Percentiles rank a stretch among this genome's conserved stretches.
Conservation (phyloP, 2,888 invertebrate genomes). For the Cerceris ruficornis region DNA sequence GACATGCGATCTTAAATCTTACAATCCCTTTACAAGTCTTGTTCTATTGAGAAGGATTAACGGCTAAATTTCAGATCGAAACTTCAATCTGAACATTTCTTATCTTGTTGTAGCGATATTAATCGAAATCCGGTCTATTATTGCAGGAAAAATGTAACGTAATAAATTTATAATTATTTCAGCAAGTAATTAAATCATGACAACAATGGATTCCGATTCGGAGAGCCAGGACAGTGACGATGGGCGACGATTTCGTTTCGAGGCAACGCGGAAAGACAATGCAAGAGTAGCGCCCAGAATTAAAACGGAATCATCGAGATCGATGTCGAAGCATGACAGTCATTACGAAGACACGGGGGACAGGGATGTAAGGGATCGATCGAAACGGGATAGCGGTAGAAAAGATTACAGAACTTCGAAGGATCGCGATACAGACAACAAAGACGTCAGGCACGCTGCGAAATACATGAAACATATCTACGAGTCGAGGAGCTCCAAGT, state of each 20-base stretch:
- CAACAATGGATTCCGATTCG: conserved; percentile 77
- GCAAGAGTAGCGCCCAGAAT: conserved; percentile 23
- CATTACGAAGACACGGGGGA: conserved; percentile 61
- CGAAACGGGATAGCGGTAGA: conserved; percentile 40
- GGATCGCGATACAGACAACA: conserved; percentile 58
- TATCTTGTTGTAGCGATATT: not conserved
- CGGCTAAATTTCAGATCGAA: not conserved
- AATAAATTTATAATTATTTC: conserved; percentile 61
- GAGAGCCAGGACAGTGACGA: conserved; percentile 79
- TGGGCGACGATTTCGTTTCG: conserved; percentile 78
- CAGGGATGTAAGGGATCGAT: conserved; percentile 35
- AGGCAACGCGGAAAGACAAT: conserved; percentile 74
- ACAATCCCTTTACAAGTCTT: conserved; percentile 10
- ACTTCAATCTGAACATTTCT: not conserved
- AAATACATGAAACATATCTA: conserved; percentile 63
- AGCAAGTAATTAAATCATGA: conserved; percentile 68
- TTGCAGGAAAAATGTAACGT: conserved; percentile 10
- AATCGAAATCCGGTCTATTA: too few species aligned
- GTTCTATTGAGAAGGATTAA: conserved; percentile 14
- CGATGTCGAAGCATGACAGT: conserved; percentile 51
- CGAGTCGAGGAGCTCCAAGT: conserved; percentile 59
- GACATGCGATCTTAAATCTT: not conserved
- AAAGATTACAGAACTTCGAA: conserved; percentile 60
- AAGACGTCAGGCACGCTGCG: conserved; percentile 61
- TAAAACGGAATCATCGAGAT: conserved; percentile 26